Conservation (phyloP, 1,140 invertebrate genomes). For the Galleria mellonella region DNA sequence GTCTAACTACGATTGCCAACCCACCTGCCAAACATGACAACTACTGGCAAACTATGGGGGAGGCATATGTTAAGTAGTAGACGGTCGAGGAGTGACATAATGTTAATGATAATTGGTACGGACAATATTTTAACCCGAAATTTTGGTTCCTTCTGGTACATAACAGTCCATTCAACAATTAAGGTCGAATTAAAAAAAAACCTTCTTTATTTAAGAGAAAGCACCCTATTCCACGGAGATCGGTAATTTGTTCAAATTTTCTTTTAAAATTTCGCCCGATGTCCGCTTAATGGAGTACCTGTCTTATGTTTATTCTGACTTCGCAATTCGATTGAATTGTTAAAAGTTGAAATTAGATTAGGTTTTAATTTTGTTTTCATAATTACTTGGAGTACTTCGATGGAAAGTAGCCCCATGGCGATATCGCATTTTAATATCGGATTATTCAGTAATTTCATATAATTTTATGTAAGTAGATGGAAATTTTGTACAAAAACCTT, state of each 20-base stretch:
- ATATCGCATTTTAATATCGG: no score
- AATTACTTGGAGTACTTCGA: slow-evolving; percentile 5
- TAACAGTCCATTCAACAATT: slow-evolving; percentile 46
- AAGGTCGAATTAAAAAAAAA: slow-evolving; percentile 63
- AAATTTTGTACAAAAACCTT: no score
- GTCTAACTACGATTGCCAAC: no score
- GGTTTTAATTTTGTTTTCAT: slow-evolving; percentile 12
- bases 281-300: slow-evolving; percentile 62
- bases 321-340: slow-evolving; percentile 47
- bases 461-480: no score
- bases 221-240: slow-evolving; percentile 30
- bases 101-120: no score
- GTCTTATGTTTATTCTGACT: slow-evolving; percentile 57
- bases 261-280: slow-evolving; percentile 53
- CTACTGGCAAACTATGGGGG: no score
- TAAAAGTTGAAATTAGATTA: slow-evolving; percentile 46
- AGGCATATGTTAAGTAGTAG: no score
- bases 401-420: no score
- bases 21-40: no score
- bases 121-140: no score
- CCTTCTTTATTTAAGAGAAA: slow-evolving; percentile 48
- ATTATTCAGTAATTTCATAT: no score
- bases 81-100: no score
- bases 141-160: slow-evolving; percentile 19
- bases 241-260: slow-evolving; percentile 67